phyloP scores from a whole-genome alignment of 2,113 vertebrate genomes.

The Otocyon megalotis region DNA sequence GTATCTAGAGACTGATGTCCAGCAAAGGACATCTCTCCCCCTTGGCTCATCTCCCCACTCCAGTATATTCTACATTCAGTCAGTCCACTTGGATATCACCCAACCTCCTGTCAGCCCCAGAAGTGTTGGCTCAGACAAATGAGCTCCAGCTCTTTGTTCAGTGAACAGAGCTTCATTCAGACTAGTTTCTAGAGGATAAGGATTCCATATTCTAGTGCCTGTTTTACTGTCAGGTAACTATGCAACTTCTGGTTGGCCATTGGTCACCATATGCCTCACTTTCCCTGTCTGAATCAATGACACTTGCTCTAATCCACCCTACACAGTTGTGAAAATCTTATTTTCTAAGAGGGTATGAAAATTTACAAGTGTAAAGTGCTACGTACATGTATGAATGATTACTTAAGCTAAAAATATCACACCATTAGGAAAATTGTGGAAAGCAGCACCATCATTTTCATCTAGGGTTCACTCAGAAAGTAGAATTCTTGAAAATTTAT shows the following conservation, averaged over 20 bases:
- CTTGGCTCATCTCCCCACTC: background rate
- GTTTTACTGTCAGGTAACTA: background rate
- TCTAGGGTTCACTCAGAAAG: slow-evolving; percentile 43
- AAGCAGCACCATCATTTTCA: slow-evolving; percentile 37
- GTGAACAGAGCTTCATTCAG: slow-evolving; percentile 49
- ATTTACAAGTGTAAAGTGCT: background rate
- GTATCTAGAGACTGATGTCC: background rate
- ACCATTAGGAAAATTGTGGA: slow-evolving; percentile 8
- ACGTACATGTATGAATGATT: background rate
- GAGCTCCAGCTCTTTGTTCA: background rate
- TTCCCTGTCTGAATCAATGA: slow-evolving; percentile 20
- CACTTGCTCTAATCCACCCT: background rate
- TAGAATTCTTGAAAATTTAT: slow-evolving; percentile 49
- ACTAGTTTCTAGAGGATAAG: background rate
- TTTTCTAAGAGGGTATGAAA: slow-evolving; percentile 3
- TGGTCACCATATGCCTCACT: background rate
- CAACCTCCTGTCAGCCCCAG: slow-evolving; percentile 4
- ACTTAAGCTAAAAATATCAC: background rate
- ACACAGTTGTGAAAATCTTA: background rate
- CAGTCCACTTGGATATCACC: slow-evolving; percentile 9
- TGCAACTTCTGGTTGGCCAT: background rate
- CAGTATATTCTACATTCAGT: background rate
- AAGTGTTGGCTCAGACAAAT: slow-evolving; percentile 53
- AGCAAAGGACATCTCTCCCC: background rate
- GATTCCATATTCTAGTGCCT: background rate